Conservation (phyloP, 2,888 invertebrate species). For the Agrypnus murinus region DNA sequence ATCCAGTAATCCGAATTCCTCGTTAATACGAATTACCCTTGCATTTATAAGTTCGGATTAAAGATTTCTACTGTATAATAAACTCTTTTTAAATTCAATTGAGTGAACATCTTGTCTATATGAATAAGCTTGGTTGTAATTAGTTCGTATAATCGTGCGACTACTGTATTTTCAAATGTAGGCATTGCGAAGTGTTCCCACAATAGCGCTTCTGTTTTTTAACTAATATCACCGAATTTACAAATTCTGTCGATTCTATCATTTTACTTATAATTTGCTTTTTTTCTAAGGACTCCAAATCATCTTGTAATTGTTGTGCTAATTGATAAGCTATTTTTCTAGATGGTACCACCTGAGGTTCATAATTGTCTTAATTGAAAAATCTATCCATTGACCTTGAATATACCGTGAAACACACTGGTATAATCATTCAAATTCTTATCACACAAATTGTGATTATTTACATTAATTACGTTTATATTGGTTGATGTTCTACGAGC, state of each 20-base stretch:
- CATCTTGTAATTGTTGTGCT: conserved; percentile 27
- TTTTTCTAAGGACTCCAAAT: conserved; percentile 45
- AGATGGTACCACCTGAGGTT: no score
- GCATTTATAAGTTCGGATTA: no score
- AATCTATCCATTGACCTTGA: conserved; percentile 37
- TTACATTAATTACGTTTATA: no score
- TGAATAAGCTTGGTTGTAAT: no score
- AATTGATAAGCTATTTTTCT: no score
- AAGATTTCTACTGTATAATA: no score
- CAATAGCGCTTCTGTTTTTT: conserved; percentile 42
- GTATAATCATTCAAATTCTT: conserved; percentile 35
- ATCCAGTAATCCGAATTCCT: no score
- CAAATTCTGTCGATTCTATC: no score
- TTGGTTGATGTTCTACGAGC: no score
- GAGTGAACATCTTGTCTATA: conserved; percentile 49
- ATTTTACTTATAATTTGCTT: conserved; percentile 50
- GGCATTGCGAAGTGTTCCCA: conserved; percentile 55
- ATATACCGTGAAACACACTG: conserved; percentile 53
- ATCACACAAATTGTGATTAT: neutral
- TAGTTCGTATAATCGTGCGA: conserved; percentile 46
- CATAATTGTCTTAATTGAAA: no score
- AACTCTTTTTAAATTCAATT: conserved; percentile 39
- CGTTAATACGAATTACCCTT: no score
- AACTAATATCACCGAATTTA: conserved; percentile 38
- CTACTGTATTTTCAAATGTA: conserved; percentile 53